Base-by-base conservation (phyloP, 2,888 invertebrate genomes). In the Ptychoptera albimana region DNA sequence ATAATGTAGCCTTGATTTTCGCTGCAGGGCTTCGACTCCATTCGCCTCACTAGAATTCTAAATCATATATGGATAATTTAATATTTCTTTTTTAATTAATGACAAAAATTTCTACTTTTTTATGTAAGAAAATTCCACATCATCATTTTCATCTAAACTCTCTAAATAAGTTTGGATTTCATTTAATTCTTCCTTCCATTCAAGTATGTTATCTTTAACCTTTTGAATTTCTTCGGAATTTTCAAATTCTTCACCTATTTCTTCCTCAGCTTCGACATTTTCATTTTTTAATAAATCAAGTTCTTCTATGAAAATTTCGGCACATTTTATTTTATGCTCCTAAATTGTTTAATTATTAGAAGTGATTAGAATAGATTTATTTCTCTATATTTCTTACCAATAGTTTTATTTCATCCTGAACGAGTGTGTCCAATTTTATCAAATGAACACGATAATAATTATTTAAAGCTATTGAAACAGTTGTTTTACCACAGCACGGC, bases 401-500 rank as follows among this genome's bases (percentile, higher is more conserved):
- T 12, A 13, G 29, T 44, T 48, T 46, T 8, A 43, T 14, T 9
- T 39, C 39, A 38, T 39, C 42, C n/a, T 42, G 30, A 3, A 45
- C 30, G n/a, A 47, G 30, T 7, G 40, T 35, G 2, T 41, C 31
- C n/a, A 43, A 31, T 38, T 46, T 42, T 7, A 50, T 37, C 14
- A 45, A 47, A 38, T 47, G 44, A 16, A 75, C 59, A 5, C 72
- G 71, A 52, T 79, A 80, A 44, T 68, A 60, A 46, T 73, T 65
- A 42, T 70, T 69, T 42, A 80, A 63, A 48, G 61, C 63, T 51
- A 70, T 70, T 1, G 77, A 70, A 45, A 80, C 51, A 14, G 63
- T 66, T 1, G 77, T 75, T 61, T 80, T 80, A 15, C 80, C 80
- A 10, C 72, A 68, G 8, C 74, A 70, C 4, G 80, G 78, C 14